These are phyloP conservation scores for Glyphotaelius pellucidus DNA, from an alignment of 2,888 invertebrate genomes.

Conservation along the genomic window DNA sequence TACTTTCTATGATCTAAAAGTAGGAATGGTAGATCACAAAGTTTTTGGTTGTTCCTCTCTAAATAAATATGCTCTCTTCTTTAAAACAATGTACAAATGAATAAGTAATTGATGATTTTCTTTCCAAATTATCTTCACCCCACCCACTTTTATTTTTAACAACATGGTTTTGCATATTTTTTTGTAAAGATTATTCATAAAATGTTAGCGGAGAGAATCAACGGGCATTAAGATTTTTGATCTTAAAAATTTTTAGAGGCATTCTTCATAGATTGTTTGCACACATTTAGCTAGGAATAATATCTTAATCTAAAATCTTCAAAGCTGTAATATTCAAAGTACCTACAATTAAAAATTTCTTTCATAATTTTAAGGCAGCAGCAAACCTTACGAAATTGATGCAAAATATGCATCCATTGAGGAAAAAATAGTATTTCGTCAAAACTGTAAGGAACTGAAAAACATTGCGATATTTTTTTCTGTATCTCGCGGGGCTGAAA, in stretches of 20 bases:
- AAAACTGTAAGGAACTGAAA: conserved; percentile 44
- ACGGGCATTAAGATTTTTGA: neutral
- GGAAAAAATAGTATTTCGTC: conserved; percentile 52
- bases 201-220: neutral
- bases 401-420: conserved; percentile 58
- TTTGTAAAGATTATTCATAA: too few relatives aligned
- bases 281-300: conserved; percentile 1
- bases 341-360: conserved; percentile 10
- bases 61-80: too few relatives aligned
- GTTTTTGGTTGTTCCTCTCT: too few relatives aligned
- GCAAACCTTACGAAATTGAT: conserved; percentile 29
- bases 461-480: conserved; percentile 52
- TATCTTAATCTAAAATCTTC: conserved; percentile 31
- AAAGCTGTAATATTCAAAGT: conserved; percentile 31
- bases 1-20: too few relatives aligned
- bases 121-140: neutral
- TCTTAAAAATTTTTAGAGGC: neutral
- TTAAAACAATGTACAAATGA: too few relatives aligned
- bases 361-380: conserved; percentile 18
- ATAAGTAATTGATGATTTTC: neutral
- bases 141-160: neutral
- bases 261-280: conserved; percentile 6
- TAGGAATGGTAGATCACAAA: too few relatives aligned
- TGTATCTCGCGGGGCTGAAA: conserved; percentile 32
- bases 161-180: neutral